phyloP scores from a whole-genome alignment of 2,888 invertebrate genomes.

The Omphaloscelis lunosa region DNA sequence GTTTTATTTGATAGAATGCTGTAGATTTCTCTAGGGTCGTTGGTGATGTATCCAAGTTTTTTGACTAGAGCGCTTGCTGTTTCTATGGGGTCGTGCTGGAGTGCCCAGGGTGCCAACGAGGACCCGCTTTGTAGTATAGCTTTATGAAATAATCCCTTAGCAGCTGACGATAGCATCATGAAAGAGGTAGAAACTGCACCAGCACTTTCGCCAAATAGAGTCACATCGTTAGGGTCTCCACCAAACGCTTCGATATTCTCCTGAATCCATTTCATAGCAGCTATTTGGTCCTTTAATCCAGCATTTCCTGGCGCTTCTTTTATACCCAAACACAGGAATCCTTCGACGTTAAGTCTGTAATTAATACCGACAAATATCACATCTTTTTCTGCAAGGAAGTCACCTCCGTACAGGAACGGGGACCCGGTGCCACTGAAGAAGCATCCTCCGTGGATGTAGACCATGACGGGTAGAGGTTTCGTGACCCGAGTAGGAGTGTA shows the following conservation, averaged over 20 bases:
- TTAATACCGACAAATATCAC: conserved; percentile 91
- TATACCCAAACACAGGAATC: conserved; percentile 92
- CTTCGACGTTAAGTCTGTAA: conserved; percentile 91
- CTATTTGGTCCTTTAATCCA: conserved; percentile 90
- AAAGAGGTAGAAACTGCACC: conserved; percentile 85
- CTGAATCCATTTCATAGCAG: conserved; percentile 84
- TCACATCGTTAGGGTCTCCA: conserved; percentile 84
- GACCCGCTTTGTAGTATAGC: conserved; percentile 86
- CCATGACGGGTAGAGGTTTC: conserved; percentile 90
- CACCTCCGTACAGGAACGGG: conserved; percentile 91
- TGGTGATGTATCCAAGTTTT: conserved; percentile 82
- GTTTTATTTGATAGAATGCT: conserved; percentile 79
- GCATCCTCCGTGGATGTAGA: conserved; percentile 92
- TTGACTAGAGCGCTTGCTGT: conserved; percentile 80
- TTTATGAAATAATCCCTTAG: conserved; percentile 84
- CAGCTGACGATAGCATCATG: conserved; percentile 80
- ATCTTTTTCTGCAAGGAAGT: conserved; percentile 90
- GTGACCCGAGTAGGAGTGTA: conserved; percentile 76
- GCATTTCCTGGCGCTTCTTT: conserved; percentile 92
- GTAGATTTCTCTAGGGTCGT: conserved; percentile 82
- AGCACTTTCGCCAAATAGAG: conserved; percentile 87
- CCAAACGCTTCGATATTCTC: conserved; percentile 84
- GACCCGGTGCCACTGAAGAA: conserved; percentile 91
- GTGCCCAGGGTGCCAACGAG: conserved; percentile 82
- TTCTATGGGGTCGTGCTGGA: conserved; percentile 83